Base-by-base conservation (phyloP, 2,113 vertebrate species). In the Colius striatus region DNA sequence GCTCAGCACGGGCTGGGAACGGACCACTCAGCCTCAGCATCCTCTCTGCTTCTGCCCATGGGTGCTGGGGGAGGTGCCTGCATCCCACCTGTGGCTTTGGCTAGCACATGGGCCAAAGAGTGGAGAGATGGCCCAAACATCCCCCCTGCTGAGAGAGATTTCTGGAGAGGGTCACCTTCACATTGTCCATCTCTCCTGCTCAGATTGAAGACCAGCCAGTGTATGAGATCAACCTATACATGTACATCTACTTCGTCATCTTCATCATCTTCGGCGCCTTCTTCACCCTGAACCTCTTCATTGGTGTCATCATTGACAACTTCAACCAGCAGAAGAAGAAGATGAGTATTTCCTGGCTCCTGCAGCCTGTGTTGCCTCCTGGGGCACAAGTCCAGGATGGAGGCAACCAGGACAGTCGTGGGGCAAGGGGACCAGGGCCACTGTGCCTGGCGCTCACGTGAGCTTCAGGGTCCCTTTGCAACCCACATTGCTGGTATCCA, bases 241-340 rank as follows among this genome's bases (percentile, higher is more conserved):
- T 99, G 99, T 99, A 99, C 95, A 96, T 99, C 11, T 99, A 99
- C 97, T 99, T 99, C 0, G 99, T 99, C 94, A 98, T 99, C 98
- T 99, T 99, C 97, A 99, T 99, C 97, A 99, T 99, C 96, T 99
- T 99, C 1, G 99, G 99, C 1, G 98, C 99, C 41, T 99, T 99
- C 97, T 99, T 99, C 97, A 99, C 99, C 9, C 98, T 99, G 92
- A 99, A 99, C 95, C 99, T 99, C 87, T 99, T 99, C 96, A 99
- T 99, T 0, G 99, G 99, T 0, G 99, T 99, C 96, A 99, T 99
- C 96, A 99, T 99, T 1, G 99, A 99, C 97, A 99, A 99, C 95
- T 99, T 99, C 97, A 99, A 99, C 97, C 99, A 99, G 86, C 99
- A 99, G 95, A 99, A 99, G 98, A 99, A 98, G 98, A 99, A 99